Evolutionary conservation across 2,797 vertebrate species (phyloP), one percentile per base, ranked within the genome.

Genomic region (Lepus oiostolus): DNA sequence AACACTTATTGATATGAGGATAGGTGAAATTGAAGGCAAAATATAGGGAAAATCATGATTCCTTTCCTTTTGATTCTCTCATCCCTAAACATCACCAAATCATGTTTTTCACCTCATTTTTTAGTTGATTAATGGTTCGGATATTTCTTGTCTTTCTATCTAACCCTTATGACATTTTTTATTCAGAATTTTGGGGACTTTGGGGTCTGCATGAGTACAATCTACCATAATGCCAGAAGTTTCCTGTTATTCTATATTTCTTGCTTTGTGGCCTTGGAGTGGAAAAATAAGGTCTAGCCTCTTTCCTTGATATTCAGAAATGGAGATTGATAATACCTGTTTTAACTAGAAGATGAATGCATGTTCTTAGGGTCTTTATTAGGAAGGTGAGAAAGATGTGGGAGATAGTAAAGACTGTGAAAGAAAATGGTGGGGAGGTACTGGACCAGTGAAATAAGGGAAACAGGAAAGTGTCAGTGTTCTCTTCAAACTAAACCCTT

Each of bases 251-350:
- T 58, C 7, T 72, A 1, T 30, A 76, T 88, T 81, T 95, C 22
- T 88, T 92, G 58, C 38, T 93, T 93, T 85, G 52, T 82, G 38
- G 71, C 11, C 8, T 83, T 82, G 9, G 52, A 65, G 24, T 75
- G 24, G 47, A 85, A 60, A 90, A 82, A 28, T 50, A 38, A 79
- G 24, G 4, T 90, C 4, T 65, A 54, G 7, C 2, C 2, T 4
- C 5, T 89, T 85, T 58, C 32, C 21, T 76, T 71, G 32, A 67
- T 72, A 21, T 58, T 91, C 19, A 93, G 62, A 32, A 77, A 77
- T 28, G n/a, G 24, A 90, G 62, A 10, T 5, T 81, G 54, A 75
- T 74, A 76, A 71, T 86, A 14, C 9, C 9, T 82, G 58, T 63
- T 2, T 85, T 67, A 89, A 47, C 30, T 14, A 60, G 11, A 60